A percentile compares a stretch with the other conserved stretches of the same genome.
These are phyloP conservation scores for Aramus guarauna DNA, from an alignment of 2,113 vertebrate species.

Conservation along the genomic window DNA sequence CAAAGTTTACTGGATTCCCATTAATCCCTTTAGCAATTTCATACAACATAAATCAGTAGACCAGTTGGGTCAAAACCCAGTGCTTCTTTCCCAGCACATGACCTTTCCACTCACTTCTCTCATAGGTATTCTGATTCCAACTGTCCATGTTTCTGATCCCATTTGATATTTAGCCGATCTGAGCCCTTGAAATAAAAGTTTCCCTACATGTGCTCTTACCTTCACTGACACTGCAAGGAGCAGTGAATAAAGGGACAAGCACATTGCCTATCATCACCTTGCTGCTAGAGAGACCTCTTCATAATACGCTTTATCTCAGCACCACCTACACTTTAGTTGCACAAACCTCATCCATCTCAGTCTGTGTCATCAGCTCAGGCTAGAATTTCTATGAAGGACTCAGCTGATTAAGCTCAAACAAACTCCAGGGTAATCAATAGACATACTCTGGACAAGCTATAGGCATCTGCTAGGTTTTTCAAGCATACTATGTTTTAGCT, in stretches of 20 bases:
- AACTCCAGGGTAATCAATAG: background rate
- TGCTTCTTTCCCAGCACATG: background rate
- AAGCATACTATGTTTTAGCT: background rate
- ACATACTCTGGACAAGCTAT: background rate
- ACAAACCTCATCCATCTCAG: background rate
- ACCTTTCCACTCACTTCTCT: background rate
- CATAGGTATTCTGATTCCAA: background rate
- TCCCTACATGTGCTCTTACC: background rate
- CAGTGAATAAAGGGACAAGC: background rate
- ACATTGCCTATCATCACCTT: background rate
- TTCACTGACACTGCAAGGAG: background rate
- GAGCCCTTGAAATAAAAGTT: background rate
- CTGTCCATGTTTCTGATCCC: background rate
- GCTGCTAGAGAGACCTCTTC: background rate
- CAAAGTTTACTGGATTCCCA: background rate
- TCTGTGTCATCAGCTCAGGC: background rate
- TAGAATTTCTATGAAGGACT: background rate
- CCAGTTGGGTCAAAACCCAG: background rate
- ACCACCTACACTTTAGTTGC: background rate
- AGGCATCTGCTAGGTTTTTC: background rate
- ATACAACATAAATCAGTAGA: background rate
- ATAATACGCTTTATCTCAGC: background rate
- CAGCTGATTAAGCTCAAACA: background rate
- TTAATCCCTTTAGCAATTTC: background rate
- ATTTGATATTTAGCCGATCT: background rate